Evolutionary conservation across 2,888 invertebrate species (phyloP), one percentile per base, ranked within the genome.

Genomic region (Liposcelis brunnea): DNA sequence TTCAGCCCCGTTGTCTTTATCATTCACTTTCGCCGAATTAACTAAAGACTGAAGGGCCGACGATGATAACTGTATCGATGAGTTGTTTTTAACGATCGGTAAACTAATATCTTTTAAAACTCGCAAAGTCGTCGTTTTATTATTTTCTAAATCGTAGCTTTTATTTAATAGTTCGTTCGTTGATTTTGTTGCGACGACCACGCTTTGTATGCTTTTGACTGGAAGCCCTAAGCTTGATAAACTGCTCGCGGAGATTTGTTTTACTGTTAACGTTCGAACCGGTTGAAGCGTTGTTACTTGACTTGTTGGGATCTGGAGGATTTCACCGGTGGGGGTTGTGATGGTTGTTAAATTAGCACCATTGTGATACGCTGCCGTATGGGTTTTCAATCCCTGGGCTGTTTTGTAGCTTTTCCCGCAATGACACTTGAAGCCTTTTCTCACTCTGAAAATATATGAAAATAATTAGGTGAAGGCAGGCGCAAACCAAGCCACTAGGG

Each of bases 371-470:
- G 61, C 53, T 31, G 63, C 55, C 46, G 76, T 72, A 61, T 86
- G 85, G 56, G 72, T 76, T 59, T 80, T 80, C 56, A 86, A 69
- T 48, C 83, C 82, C 62, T 80, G 79, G 43, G 76, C 71, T 51
- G 83, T 82, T 66, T 81, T 82, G 68, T 86, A 86, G 61, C 77
- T 81, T 69, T 85, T 86, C 56, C 83, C 83, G 68, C 86, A 86
- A 60, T 77, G 77, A 63, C 85, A 86, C 61, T 78, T 80, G 68
- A 76, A 84, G 35, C 75, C 76, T 67, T 84, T 84, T 62, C 75
- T 76, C 60, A 80, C 72, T 67, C 82, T 82, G 67, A 34, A 69
- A 64, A 53, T 48, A 51, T 35, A 49, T 40, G 46, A 18, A 49
- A 26, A 26, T 6, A 26, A 6, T 26, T 26, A 26, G 26, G 21